Evolutionary conservation across 2,888 invertebrate species (phyloP).

Genomic region (Thymelicus sylvestris): DNA sequence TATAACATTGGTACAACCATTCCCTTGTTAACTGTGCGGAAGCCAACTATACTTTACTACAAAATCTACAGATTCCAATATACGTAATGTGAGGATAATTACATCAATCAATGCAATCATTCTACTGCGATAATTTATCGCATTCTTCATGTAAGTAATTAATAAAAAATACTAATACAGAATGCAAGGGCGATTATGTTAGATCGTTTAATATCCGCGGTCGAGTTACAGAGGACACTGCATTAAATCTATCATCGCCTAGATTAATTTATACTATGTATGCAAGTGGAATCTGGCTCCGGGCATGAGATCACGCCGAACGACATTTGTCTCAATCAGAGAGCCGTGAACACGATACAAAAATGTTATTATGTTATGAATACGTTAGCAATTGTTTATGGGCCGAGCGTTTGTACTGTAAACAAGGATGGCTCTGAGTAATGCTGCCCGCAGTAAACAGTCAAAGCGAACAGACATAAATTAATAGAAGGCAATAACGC

Average conservation of each 20-base stretch:
- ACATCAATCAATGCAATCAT: too few species aligned
- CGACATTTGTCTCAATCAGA: slow-evolving; percentile 30
- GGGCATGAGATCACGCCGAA: slow-evolving; percentile 26
- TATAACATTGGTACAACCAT: too few species aligned
- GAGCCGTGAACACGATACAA: slow-evolving; percentile 25
- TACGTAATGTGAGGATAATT: too few species aligned
- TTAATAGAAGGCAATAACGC: background rate
- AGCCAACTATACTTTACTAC: too few species aligned
- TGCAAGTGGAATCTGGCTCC: slow-evolving; percentile 30
- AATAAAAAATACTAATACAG: background rate
- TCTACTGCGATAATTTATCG: too few species aligned
- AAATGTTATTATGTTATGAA: slow-evolving; percentile 29
- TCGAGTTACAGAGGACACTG: slow-evolving; percentile 8
- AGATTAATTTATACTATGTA: slow-evolving; percentile 29
- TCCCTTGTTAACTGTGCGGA: too few species aligned
- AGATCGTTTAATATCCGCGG: background rate
- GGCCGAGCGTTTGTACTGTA: slow-evolving; percentile 10
- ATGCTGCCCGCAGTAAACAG: background rate
- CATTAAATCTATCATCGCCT: slow-evolving; percentile 24
- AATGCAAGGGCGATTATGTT: too few species aligned
- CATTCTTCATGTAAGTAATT: background rate
- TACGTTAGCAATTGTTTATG: slow-evolving; percentile 13
- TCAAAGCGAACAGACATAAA: background rate
- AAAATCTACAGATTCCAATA: too few species aligned
- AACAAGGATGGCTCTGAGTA: slow-evolving; percentile 13